Base-by-base conservation (phyloP, 2,888 invertebrate genomes). In the Helicoverpa assulta region DNA sequence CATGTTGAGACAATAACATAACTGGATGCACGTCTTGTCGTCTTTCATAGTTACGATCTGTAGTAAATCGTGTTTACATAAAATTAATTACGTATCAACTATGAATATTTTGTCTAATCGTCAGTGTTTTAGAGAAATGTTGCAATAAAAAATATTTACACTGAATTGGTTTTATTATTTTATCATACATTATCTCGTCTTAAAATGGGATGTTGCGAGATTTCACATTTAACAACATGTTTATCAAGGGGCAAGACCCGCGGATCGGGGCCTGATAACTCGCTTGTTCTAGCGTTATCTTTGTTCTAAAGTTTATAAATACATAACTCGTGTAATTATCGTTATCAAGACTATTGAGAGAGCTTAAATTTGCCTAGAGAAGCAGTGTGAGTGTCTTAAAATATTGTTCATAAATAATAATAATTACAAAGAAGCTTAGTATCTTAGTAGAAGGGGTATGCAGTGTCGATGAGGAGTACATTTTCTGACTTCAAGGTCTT, bases 401-500 rank as follows among this genome's bases (percentile, higher is more conserved):
- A 75, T 67, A 57, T 7, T 40, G 51, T 10, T 37, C 37, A 61
- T 53, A 67, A 33, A 74, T 56, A 18, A 19, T 19, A 29, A 16
- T 61, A 37, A 29, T 59, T 33, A 10, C 5, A 0, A 21, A 40
- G 52, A 53, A 33, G 19, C 0, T 50, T 65, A 37, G 37, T 10
- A 16, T 18, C 12, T 86, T 89, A 92, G 75, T 86, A 93, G 50
- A 82, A 62, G 8, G 95, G 95, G 77, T 89, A 93, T 56, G 93
- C 95, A 4, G 95, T 95, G 65, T 95, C 95, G 21, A 95, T 93
- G 16, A 95, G 89, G 4, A 85, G 80, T 0, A 93, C 82, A 59
- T 95, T 95, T 5, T 95, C 95, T 0, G 92, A 74, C 60, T 87
- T 92, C 16, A 94, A 55, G 0, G 94, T 94, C 76, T 95, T 95